phyloP scores from a whole-genome alignment of 2,888 invertebrate species.

The Tortrix viridana region DNA sequence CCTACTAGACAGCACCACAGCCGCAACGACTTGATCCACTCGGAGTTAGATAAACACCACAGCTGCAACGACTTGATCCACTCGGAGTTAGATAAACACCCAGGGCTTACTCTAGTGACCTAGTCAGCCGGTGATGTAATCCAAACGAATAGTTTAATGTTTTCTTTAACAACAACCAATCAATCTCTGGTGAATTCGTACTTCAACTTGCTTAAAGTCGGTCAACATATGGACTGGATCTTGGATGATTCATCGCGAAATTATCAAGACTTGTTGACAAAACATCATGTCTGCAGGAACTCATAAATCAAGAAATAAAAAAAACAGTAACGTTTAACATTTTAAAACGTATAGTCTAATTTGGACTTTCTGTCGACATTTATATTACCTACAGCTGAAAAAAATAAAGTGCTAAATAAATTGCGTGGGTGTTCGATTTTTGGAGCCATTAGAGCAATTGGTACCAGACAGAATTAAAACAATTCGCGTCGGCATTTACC shows the following conservation, averaged over 20 bases:
- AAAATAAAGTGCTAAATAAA: conserved; percentile 9
- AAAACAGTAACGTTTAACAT: conserved; percentile 12
- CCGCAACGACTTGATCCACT: conserved; percentile 43
- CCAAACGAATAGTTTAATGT: conserved; percentile 40
- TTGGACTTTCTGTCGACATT: conserved; percentile 12
- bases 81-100: conserved; percentile 56
- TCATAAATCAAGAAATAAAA: conserved; percentile 23
- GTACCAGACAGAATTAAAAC: too few relatives aligned
- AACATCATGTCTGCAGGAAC: conserved; percentile 27
- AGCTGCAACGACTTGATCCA: conserved; percentile 41
- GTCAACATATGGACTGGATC: conserved; percentile 31
- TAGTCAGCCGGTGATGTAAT: conserved; percentile 59
- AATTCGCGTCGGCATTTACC: too few relatives aligned
- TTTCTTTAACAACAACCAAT: conserved; percentile 51
- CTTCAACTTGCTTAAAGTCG: conserved; percentile 34
- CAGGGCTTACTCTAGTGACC: conserved; percentile 55
- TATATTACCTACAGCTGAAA: conserved; percentile 24
- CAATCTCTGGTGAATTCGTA: conserved; percentile 38
- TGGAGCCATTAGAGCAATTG: too few relatives aligned
- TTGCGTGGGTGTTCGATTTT: too few relatives aligned
- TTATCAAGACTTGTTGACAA: conserved; percentile 25
- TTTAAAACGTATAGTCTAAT: conserved; percentile 16
- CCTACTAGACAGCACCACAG: conserved; percentile 32
- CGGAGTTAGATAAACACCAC: conserved; percentile 56
- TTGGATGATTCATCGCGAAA: conserved; percentile 29